Percentiles rank a stretch among this genome's conserved stretches.
Evolutionary conservation across 1,140 invertebrate species (phyloP).

Genomic region (Hylaeus volcanicus): DNA sequence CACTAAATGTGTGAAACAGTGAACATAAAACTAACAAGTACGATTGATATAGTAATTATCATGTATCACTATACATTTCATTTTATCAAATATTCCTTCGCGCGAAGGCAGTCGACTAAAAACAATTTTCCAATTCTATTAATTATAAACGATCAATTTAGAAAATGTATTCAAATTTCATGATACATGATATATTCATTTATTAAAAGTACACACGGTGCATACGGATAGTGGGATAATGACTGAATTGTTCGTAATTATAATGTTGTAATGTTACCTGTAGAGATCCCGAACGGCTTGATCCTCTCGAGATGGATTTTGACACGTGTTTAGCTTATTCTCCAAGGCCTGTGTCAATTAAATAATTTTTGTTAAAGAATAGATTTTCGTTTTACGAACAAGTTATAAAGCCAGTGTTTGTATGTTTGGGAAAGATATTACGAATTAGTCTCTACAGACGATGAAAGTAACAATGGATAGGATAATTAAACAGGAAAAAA

Average conservation of each 20-base stretch:
- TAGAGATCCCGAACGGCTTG: slow-evolving; percentile 79
- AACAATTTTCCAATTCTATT: not conserved
- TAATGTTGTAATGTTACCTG: slow-evolving; percentile 76
- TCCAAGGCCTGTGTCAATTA: slow-evolving; percentile 75
- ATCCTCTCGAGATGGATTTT: slow-evolving; percentile 78
- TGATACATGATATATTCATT: slow-evolving; percentile 61
- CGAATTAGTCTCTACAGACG: not conserved
- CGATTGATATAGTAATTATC: slow-evolving; percentile 55
- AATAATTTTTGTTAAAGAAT: slow-evolving; percentile 33
- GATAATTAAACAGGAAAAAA: not conserved
- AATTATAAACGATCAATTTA: not conserved
- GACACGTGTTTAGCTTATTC: slow-evolving; percentile 78
- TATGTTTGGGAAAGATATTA: not conserved
- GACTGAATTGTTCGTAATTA: slow-evolving; percentile 55
- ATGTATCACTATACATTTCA: slow-evolving; percentile 46
- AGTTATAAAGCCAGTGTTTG: not conserved
- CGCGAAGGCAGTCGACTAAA: not conserved
- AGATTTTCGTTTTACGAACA: not conserved
- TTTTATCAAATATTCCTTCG: not conserved
- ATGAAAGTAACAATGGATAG: not conserved
- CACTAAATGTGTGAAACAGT: slow-evolving; percentile 21
- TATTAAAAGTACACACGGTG: slow-evolving; percentile 32
- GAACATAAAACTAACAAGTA: slow-evolving; percentile 57
- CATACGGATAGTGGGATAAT: slow-evolving; percentile 46
- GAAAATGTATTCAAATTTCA: not conserved